These are phyloP conservation scores for Pristionchus entomophagus DNA, from an alignment of 2,888 invertebrate species.

Conservation along the genomic window DNA sequence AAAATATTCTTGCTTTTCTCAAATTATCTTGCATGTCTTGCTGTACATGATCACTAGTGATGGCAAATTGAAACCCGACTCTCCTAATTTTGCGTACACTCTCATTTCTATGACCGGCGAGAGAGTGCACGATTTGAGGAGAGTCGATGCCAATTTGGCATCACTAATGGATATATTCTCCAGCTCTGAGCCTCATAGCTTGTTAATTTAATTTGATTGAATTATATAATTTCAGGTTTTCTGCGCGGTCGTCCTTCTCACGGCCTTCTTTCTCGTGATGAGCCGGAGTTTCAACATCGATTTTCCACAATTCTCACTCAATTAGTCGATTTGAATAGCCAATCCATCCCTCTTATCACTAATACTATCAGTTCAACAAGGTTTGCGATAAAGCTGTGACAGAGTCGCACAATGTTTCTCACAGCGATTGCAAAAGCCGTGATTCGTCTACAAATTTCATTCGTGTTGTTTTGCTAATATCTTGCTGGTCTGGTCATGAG, in stretches of 20 bases:
- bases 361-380: background rate
- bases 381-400: background rate
- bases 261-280: conserved; percentile 64
- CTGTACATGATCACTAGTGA: background rate
- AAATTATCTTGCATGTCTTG: too few relatives aligned
- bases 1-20: too few relatives aligned
- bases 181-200: background rate
- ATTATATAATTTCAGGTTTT: conserved; percentile 49
- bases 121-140: too few relatives aligned
- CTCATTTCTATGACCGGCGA: too few relatives aligned
- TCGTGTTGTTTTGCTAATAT: background rate
- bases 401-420: too few relatives aligned
- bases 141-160: too few relatives aligned
- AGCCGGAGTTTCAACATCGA: conserved; percentile 56
- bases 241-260: conserved; percentile 62
- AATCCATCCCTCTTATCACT: too few relatives aligned
- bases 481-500: background rate
- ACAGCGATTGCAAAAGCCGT: background rate
- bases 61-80: too few relatives aligned
- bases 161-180: too few relatives aligned
- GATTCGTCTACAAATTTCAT: background rate
- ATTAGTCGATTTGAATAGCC: too few relatives aligned
- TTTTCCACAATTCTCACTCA: conserved; percentile 3
- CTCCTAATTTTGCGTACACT: too few relatives aligned
- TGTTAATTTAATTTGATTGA: background rate